Evolutionary conservation across 92 coral and sea anemone genomes (phyloP).

Genomic region (Hydrozoanthus gracilis): DNA sequence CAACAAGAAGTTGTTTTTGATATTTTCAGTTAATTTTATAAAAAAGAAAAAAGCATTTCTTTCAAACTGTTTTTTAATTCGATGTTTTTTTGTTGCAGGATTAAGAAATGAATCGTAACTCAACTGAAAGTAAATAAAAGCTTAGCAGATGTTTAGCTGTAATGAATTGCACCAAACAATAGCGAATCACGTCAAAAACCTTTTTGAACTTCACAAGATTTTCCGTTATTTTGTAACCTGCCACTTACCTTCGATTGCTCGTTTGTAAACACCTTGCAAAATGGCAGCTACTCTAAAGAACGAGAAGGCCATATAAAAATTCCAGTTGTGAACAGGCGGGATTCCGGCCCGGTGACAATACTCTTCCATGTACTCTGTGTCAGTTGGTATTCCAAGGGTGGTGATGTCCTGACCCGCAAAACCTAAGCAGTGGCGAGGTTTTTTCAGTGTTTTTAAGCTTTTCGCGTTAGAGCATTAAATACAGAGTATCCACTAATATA

Average conservation of each 20-base stretch:
- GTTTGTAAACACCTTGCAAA: constrained; percentile 95
- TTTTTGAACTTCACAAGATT: no score
- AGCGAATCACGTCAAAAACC: no score
- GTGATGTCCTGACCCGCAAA: constrained; percentile 69
- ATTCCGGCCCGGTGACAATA: constrained; percentile 82
- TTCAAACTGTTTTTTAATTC: no score
- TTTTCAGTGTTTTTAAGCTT: background rate
- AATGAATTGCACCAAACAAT: background rate
- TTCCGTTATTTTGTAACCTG: no score
- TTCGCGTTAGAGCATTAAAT: background rate
- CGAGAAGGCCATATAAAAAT: constrained; percentile 94
- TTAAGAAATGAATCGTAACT: no score
- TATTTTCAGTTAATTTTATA: no score
- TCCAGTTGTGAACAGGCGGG: constrained; percentile 85
- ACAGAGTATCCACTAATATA: no score
- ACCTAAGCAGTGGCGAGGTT: constrained; percentile 42
- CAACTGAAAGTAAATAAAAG: no score
- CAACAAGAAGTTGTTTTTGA: no score
- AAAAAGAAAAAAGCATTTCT: no score
- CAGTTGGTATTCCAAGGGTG: constrained; percentile 87
- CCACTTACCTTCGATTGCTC: constrained; percentile 82
- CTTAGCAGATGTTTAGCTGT: no score
- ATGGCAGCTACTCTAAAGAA: constrained; percentile 97
- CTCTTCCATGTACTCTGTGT: constrained; percentile 78
- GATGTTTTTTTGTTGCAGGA: no score